These are phyloP conservation scores for Mechanitis messenoides DNA, from an alignment of 2,888 invertebrate genomes.

Conservation along the genomic window DNA sequence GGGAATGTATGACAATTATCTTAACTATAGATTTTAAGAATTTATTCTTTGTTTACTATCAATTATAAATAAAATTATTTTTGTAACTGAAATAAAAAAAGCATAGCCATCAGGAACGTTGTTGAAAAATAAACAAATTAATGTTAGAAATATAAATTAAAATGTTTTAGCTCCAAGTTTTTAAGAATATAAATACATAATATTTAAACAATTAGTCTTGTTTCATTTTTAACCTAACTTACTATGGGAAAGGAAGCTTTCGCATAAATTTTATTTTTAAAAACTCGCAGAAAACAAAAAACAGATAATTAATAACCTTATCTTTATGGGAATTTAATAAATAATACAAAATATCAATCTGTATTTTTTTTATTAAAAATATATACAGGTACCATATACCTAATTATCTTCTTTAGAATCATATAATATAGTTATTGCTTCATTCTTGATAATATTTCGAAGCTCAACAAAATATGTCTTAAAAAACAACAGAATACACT, in stretches of 20 bases:
- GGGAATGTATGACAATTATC: slow-evolving; percentile 22
- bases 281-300: background rate
- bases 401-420: slow-evolving; percentile 35
- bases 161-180: slow-evolving; percentile 71
- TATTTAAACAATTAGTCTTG: slow-evolving; percentile 44
- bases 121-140: slow-evolving; percentile 47
- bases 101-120: slow-evolving; percentile 46
- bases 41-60: slow-evolving; percentile 38
- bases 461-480: slow-evolving; percentile 21
- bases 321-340: slow-evolving; percentile 8
- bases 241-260: background rate
- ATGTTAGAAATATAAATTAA: slow-evolving; percentile 59
- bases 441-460: slow-evolving; percentile 27
- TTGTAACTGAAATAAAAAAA: slow-evolving; percentile 57
- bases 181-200: slow-evolving; percentile 66
- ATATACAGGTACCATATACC: slow-evolving; percentile 52
- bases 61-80: slow-evolving; percentile 61
- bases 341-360: slow-evolving; percentile 32
- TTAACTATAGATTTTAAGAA: slow-evolving; percentile 35
- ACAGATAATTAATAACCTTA: slow-evolving; percentile 9
- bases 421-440: slow-evolving; percentile 48
- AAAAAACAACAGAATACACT: slow-evolving; percentile 13
- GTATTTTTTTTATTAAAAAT: slow-evolving; percentile 61
- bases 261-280: background rate
- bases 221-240: slow-evolving; percentile 16